Percentiles rank a stretch among this genome's conserved stretches.
Conservation (phyloP, 2,113 vertebrate genomes). For the Cinclus mexicanus region DNA sequence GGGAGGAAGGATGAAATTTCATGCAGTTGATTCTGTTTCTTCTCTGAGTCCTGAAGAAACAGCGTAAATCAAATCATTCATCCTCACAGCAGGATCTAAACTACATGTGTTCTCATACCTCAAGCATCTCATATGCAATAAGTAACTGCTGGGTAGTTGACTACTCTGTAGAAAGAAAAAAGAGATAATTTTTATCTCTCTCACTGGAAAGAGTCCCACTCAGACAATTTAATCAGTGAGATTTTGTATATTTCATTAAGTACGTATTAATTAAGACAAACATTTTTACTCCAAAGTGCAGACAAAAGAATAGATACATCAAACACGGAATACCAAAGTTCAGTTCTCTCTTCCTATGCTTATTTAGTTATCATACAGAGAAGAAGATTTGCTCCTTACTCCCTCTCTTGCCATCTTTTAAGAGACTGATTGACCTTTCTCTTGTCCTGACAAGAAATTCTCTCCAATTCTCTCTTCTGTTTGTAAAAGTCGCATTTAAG, state of each 20-base stretch:
- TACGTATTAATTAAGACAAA: not conserved
- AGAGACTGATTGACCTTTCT: not conserved
- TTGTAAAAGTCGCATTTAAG: not conserved
- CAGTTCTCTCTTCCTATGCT: not conserved
- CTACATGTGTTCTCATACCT: not conserved
- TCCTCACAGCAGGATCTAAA: not conserved
- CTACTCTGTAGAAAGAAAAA: not conserved
- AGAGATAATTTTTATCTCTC: not conserved
- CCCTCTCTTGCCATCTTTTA: not conserved
- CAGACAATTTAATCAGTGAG: not conserved
- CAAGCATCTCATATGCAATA: not conserved
- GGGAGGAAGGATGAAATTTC: fast-evolving
- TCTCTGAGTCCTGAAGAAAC: not conserved
- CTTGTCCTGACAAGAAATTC: not conserved
- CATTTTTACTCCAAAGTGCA: not conserved
- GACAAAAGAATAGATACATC: not conserved
- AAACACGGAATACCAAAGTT: not conserved
- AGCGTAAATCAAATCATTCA: not conserved
- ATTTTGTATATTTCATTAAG: not conserved
- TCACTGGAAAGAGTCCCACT: not conserved
- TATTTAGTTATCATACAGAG: not conserved
- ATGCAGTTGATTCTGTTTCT: not conserved
- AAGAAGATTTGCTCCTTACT: not conserved
- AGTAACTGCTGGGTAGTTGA: not conserved
- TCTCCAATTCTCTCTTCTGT: not conserved